Evolutionary conservation across 1,140 invertebrate genomes (phyloP), one percentile per base, ranked within the genome.

Genomic region (Drosophila pachea): DNA sequence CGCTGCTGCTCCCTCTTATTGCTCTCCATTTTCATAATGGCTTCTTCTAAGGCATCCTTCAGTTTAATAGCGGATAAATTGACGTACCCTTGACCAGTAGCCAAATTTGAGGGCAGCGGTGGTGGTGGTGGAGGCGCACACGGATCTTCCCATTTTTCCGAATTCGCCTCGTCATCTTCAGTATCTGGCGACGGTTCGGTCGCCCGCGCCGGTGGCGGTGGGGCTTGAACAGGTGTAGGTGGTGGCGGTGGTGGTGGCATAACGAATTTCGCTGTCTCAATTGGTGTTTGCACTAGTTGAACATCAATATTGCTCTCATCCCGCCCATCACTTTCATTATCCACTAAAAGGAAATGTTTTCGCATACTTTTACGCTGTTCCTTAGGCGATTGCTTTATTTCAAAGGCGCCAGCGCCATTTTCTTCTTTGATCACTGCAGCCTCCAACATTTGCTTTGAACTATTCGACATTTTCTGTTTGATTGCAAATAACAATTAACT

Each of bases 221-320:
- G 78, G 2, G 64, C 62, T 16, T 88, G 87, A 2, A 88, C 87
- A 6, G 87, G 86, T 32, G 86, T 88, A 2, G 86, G 74, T 1
- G 86, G 86, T 12, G 86, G 86, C n/a, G 87, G 87, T 0, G 87
- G 87, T 5, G 86, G 86, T 2, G 87, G 76, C 49, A 77, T 69
- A 4, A 60, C 61, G n/a, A 77, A 86, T 22, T 50, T 68, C 12
- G 12, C 38, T 35, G 72, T 73, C 2, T 73, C 74, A 38, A 59
- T 43, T 48, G 79, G 79, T 6, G 79, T 84, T 1, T 68, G 43
- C n/a, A 68, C 56, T 33, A 78, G 53, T 56, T 62, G 47, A 5
- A 11, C 56, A 12, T 69, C 62, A 1, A 8, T 52, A 9, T 69
- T 62, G 0, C 29, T 48, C 38, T 55, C 54, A 7, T 12, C 59